Conservation (phyloP, 2,113 vertebrate species). For the Mustela nigripes region DNA sequence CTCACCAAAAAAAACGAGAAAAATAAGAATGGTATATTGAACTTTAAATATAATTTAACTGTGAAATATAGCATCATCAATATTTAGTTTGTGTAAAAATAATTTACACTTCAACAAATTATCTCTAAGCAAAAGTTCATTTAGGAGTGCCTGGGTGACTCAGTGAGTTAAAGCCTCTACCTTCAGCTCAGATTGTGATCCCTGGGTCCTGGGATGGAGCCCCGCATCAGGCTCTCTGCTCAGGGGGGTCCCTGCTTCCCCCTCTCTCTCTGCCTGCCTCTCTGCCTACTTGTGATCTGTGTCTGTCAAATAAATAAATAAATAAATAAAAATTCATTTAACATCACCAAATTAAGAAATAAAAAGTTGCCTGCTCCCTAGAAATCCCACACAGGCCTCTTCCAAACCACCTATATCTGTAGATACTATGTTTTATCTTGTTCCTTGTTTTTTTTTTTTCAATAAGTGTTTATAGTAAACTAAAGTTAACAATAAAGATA, state of each 20-base stretch:
- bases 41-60: conserved; percentile 10
- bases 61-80: conserved; percentile 4
- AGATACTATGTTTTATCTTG: not conserved
- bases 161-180: too few species aligned
- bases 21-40: not conserved
- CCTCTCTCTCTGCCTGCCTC: too few species aligned
- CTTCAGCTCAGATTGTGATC: too few species aligned
- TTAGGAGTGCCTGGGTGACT: not conserved
- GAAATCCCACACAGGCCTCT: not conserved
- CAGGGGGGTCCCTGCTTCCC: too few species aligned
- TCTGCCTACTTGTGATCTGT: too few species aligned
- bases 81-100: not conserved
- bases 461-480: not conserved
- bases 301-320: too few species aligned
- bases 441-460: not conserved
- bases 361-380: not conserved
- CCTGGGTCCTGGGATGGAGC: too few species aligned
- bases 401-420: not conserved
- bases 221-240: too few species aligned
- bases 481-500: not conserved
- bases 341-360: conserved; percentile 5
- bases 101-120: conserved; percentile 20
- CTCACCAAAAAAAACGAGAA: conserved; percentile 16
- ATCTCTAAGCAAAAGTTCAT: not conserved
- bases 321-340: not conserved